phyloP scores from a whole-genome alignment of 1,140 invertebrate species.

The Drosophila obscura region DNA sequence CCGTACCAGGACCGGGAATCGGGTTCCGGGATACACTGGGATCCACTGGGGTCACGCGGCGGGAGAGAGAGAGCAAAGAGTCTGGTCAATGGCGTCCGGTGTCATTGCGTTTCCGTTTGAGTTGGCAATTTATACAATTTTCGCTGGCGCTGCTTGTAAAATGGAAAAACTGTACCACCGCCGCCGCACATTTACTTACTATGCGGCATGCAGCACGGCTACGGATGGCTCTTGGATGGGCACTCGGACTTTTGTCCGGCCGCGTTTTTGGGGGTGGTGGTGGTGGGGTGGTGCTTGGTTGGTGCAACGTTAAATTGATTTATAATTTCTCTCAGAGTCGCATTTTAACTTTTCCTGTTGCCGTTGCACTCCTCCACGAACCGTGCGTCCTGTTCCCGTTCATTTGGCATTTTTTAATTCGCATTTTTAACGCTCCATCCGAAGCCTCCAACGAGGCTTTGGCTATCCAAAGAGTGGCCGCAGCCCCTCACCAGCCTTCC shows the following conservation, averaged over 20 bases:
- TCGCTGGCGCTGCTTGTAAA: slow-evolving; percentile 59
- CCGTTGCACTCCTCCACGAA: slow-evolving; percentile 1
- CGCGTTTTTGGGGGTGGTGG: slow-evolving; percentile 11
- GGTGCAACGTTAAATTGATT: slow-evolving; percentile 74
- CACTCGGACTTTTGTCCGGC: slow-evolving; percentile 55
- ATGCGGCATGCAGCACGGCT: slow-evolving; percentile 17
- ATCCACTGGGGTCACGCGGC: slow-evolving; percentile 22
- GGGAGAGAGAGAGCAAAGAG: slow-evolving; percentile 1
- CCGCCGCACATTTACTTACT: slow-evolving; percentile 74
- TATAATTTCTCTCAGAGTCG: slow-evolving; percentile 69
- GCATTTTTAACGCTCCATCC: slow-evolving; percentile 37
- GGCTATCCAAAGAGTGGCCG: too few relatives aligned
- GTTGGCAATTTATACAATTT: slow-evolving; percentile 80
- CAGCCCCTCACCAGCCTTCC: background rate
- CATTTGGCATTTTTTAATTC: slow-evolving; percentile 57
- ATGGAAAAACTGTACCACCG: slow-evolving; percentile 49
- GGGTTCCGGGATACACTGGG: slow-evolving; percentile 30
- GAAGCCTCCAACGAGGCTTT: too few relatives aligned
- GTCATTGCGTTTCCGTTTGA: slow-evolving; percentile 79
- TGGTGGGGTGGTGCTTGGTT: background rate
- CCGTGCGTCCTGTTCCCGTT: slow-evolving; percentile 45
- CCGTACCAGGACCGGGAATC: slow-evolving; percentile 10
- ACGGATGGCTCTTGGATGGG: background rate
- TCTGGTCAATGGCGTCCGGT: slow-evolving; percentile 74
- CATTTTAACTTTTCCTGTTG: slow-evolving; percentile 69